Base-by-base conservation (phyloP, 1,140 invertebrate genomes). In the Oncopeltus fasciatus region DNA sequence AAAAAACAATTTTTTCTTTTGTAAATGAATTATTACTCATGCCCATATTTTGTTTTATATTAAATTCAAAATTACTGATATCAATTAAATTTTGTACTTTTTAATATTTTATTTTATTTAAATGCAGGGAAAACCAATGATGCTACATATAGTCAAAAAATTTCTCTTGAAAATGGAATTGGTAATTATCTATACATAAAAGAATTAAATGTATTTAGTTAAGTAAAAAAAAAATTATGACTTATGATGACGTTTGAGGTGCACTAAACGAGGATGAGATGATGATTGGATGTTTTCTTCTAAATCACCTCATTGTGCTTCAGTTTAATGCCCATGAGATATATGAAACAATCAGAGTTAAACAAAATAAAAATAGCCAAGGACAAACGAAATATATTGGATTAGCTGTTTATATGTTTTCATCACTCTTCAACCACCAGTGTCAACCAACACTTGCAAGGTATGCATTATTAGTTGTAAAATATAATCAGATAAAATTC, bases 271-370 rank as follows among this genome's bases (percentile, higher is more conserved):
- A 77, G 70, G 76, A 76, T 2, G 80, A 85, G 69, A 70, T 76
- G 24, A 72, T 75, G 44, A 77, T 86, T 24, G 80, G 75, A 11
- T 78, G 82, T 16, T 72, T 90, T 18, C 71, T 93, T 18, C 72
- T 90, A 1, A 79, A 81, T 33, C 80, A 90, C 68, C 76, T 92
- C 2, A 86, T 90, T 74, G 78, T 91, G 53, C 72, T 92, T 1
- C 90, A 92, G 66, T 94, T 91, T 73, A 93, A 93, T 74, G 89
- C 89, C 1, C 90, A 93, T 71, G 89, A 92, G 74, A 81, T 93
- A n/a, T 87, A 83, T 63, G 87, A 92, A 69, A 83, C 86, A 0
- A 27, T 65, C 20, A 26, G 60, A 20, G 60, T 65, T 21, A 16
- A 49, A 0, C 5, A 49, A 24, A 47, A 28, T 18, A 31, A 44